A percentile compares a stretch with the other conserved stretches of the same genome.
Conservation (phyloP, 2,113 vertebrate species). For the Phoxinus phoxinus region DNA sequence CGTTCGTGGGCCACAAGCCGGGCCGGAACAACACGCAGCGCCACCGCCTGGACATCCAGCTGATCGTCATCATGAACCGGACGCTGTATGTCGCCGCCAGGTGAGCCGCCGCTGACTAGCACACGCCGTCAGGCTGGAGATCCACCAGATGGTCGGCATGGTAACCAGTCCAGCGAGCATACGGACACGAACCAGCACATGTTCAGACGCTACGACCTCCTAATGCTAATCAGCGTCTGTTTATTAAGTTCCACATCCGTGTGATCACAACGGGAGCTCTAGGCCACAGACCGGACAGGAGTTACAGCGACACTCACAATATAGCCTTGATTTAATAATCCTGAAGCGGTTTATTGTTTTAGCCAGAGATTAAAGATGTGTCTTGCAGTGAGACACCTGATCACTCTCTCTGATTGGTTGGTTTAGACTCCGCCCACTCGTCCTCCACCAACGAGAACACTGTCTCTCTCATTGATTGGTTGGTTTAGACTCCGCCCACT, state of each 20-base stretch:
- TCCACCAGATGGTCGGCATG: slow-evolving; percentile 23
- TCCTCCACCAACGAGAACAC: neutral
- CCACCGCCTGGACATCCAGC: slow-evolving; percentile 96
- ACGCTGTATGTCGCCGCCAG: slow-evolving; percentile 94
- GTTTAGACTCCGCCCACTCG: neutral
- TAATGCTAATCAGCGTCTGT: neutral
- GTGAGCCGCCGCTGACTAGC: slow-evolving; percentile 74
- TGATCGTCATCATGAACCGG: slow-evolving; percentile 93
- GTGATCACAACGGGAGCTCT: neutral
- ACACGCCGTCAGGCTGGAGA: neutral
- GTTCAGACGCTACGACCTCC: neutral
- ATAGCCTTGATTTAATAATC: neutral
- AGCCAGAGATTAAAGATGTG: neutral
- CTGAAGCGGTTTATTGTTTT: neutral
- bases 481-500: neutral
- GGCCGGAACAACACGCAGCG: slow-evolving; percentile 95
- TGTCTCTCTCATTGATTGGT: neutral
- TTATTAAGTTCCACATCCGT: neutral
- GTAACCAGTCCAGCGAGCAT: slow-evolving; percentile 15
- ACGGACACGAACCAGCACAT: neutral
- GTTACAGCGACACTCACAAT: no score
- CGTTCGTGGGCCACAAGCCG: slow-evolving; percentile 98
- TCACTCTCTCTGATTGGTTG: neutral
- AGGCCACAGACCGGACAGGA: no score
- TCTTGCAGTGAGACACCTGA: neutral